Base-by-base conservation (phyloP, 2,113 vertebrate genomes). In the Urocitellus parryii region DNA sequence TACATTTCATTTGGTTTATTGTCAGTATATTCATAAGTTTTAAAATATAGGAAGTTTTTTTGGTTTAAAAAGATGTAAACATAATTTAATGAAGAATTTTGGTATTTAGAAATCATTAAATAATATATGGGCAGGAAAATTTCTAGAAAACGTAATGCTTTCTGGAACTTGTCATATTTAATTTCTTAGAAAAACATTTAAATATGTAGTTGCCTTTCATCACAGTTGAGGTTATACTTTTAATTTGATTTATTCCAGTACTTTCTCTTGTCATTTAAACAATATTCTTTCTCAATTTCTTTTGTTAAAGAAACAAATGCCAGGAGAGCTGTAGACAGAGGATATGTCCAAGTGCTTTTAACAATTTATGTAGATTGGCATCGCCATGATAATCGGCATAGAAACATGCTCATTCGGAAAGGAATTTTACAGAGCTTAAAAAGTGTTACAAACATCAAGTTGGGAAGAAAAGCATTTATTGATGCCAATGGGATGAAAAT, bases 351-450 rank as follows among this genome's bases (percentile, higher is more conserved):
- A 20, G 94, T 98, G 89, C 98, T 99, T 98, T 98, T 99, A 94
- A 97, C 98, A 1, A 98, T 99, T 96, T 99, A 99, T 98, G 98
- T 99, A 97, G 99, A 99, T 98, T 99, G 99, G 99, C 99, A 99
- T 95, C 99, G 98, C 63, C 99, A 99, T 61, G 99, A 99, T 98
- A 99, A 98, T 17, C 99, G 99, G 16, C 99, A 99, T 94, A 98
- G 99, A 90, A 99, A 99, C 81, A 99, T 99, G 98, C 98, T 99
- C 91, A 99, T 99, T 95, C 99, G 99, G 79, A 99, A 99, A 98
- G 99, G 99, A 96, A 98, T 99, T 96, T 98, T 99, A 91, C 99
- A 99, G 97, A 99, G 99, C 98, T 99, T 99, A 98, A 99, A 99
- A 98, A 99, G 99, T 97, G 96, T 99, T 98, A 99, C 99, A 72